Percentiles rank a stretch among this genome's conserved stretches.
Evolutionary conservation across 2,113 vertebrate genomes (phyloP).

Genomic region (Gallinago undulata): DNA sequence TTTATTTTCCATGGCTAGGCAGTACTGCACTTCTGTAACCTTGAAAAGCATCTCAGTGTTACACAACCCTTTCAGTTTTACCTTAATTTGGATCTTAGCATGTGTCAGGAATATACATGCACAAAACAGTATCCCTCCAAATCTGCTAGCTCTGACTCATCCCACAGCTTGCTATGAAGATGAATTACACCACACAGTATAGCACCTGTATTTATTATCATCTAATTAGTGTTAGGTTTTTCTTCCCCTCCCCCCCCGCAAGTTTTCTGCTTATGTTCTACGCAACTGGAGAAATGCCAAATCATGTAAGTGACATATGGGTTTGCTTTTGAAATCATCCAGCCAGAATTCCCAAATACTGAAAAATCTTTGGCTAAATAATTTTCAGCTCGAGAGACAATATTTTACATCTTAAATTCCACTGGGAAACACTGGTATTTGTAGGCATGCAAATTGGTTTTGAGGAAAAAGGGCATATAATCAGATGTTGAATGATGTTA

Average conservation of each 20-base stretch:
- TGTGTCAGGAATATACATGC: not conserved
- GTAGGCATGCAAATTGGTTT: slow-evolving; percentile 34
- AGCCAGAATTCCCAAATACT: slow-evolving; percentile 61
- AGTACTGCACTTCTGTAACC: not conserved
- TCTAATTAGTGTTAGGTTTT: slow-evolving; percentile 58
- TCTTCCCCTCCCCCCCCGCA: no score
- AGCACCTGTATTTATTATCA: slow-evolving; percentile 69
- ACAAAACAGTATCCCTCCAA: not conserved
- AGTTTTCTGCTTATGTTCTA: slow-evolving; percentile 46
- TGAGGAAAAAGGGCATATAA: slow-evolving; percentile 17
- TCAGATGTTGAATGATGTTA: slow-evolving; percentile 48
- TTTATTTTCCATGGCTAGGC: not conserved
- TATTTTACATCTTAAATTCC: slow-evolving; percentile 66
- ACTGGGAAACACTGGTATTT: slow-evolving; percentile 35
- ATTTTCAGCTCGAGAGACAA: slow-evolving; percentile 58
- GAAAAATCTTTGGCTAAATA: slow-evolving; percentile 65
- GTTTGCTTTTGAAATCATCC: slow-evolving; percentile 67
- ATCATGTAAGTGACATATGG: slow-evolving; percentile 67
- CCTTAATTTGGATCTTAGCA: not conserved
- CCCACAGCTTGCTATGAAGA: slow-evolving; percentile 19
- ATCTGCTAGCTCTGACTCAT: slow-evolving; percentile 2
- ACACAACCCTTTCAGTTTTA: not conserved
- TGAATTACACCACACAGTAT: slow-evolving; percentile 10
- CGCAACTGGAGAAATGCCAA: slow-evolving; percentile 70
- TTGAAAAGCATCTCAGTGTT: not conserved